Evolutionary conservation across 2,888 invertebrate species (phyloP).

Genomic region (Unio pictorum): DNA sequence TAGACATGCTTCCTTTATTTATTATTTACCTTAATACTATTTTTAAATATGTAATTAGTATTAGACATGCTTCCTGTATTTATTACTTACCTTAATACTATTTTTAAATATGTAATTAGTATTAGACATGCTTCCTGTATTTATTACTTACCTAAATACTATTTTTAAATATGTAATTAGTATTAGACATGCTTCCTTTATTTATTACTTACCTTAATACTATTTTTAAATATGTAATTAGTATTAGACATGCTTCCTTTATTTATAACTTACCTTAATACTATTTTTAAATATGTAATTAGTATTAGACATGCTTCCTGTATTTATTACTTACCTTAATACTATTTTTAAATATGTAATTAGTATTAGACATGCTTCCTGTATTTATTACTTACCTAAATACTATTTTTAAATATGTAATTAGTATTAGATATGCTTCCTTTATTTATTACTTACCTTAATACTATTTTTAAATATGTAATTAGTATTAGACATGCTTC

Average conservation of each 20-base stretch:
- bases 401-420: slow-evolving; percentile 95
- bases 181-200: slow-evolving; percentile 88
- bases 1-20: slow-evolving; percentile 84
- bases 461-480: slow-evolving; percentile 97
- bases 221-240: slow-evolving; percentile 94
- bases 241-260: slow-evolving; percentile 91
- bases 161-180: slow-evolving; percentile 94
- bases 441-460: slow-evolving; percentile 77
- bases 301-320: slow-evolving; percentile 89
- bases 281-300: slow-evolving; percentile 96
- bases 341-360: slow-evolving; percentile 95
- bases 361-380: slow-evolving; percentile 89
- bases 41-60: slow-evolving; percentile 95
- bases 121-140: slow-evolving; percentile 86
- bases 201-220: slow-evolving; percentile 80
- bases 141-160: slow-evolving; percentile 82
- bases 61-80: slow-evolving; percentile 85
- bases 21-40: slow-evolving; percentile 83
- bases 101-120: slow-evolving; percentile 96
- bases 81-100: slow-evolving; percentile 82
- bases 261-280: slow-evolving; percentile 78
- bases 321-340: slow-evolving; percentile 79
- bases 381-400: slow-evolving; percentile 79
- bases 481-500: slow-evolving; percentile 86
- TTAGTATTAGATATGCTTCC: slow-evolving; percentile 91